phyloP scores from a whole-genome alignment of 2,797 vertebrate species.

The Knipowitschia caucasica region DNA sequence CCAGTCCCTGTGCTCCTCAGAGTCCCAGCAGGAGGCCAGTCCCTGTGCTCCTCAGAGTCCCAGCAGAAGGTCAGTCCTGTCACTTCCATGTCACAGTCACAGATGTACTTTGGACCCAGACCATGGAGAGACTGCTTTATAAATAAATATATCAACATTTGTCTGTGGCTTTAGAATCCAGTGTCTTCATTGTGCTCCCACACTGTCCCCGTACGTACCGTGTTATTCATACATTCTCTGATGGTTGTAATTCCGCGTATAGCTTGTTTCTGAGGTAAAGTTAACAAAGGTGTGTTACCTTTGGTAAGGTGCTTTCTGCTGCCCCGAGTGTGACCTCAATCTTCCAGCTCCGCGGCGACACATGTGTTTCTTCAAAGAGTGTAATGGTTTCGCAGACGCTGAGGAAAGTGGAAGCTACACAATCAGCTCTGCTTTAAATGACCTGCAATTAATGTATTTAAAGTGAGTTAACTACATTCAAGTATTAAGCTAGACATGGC shows the following conservation, averaged over 20 bases:
- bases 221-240: not conserved
- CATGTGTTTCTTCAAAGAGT: conserved; percentile 6
- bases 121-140: too few species aligned
- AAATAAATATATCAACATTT: too few species aligned
- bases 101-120: too few species aligned
- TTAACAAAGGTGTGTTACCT: not conserved
- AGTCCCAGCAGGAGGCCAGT: too few species aligned
- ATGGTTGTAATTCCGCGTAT: conserved; percentile 8
- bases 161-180: conserved; percentile 10
- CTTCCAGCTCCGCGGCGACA: not conserved
- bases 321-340: not conserved
- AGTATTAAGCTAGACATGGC: too few species aligned
- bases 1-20: too few species aligned
- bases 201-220: conserved; percentile 6
- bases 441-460: too few species aligned
- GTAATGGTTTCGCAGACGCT: not conserved
- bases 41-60: too few species aligned
- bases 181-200: conserved; percentile 21
- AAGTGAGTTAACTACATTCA: too few species aligned
- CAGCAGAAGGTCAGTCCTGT: too few species aligned
- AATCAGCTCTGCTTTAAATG: too few species aligned
- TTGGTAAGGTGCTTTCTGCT: not conserved
- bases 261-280: not conserved
- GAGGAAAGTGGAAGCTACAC: not conserved
- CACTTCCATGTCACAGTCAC: too few species aligned